Conservation (phyloP, 92 coral and sea anemone genomes). For the Palythoa heliodiscus region DNA sequence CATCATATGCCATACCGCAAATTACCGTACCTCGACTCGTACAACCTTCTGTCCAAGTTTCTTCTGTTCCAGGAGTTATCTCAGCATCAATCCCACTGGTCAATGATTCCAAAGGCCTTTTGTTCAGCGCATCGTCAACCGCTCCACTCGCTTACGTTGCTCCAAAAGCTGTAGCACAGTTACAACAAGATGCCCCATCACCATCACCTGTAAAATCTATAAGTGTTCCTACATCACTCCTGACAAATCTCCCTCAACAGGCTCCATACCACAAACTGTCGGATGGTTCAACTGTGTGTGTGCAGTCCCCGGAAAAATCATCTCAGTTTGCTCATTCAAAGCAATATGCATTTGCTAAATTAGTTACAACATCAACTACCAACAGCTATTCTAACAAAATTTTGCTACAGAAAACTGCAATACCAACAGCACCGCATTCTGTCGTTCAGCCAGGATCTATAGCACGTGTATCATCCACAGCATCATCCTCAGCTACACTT, state of each 20-base stretch:
- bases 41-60: conserved; percentile 7
- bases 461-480: neutral
- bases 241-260: conserved; percentile 3
- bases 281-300: conserved; percentile 6
- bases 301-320: neutral
- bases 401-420: neutral
- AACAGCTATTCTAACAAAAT: neutral
- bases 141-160: conserved; percentile 14
- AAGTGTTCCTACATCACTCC: conserved; percentile 9
- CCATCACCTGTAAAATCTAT: neutral
- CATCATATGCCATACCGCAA: neutral
- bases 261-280: conserved; percentile 1
- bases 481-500: neutral
- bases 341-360: neutral
- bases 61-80: conserved; percentile 7
- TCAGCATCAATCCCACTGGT: neutral
- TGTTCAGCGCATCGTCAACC: neutral
- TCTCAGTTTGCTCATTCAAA: neutral
- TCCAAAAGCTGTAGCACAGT: conserved; percentile 10
- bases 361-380: neutral
- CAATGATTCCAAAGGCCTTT: neutral
- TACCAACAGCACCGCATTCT: neutral
- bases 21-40: neutral
- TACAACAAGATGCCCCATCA: conserved; percentile 2
- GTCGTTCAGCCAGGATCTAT: neutral